A percentile compares a stretch with the other conserved stretches of the same genome.
phyloP scores from a whole-genome alignment of 1,140 invertebrate genomes.

The Zaprionus capensis region DNA sequence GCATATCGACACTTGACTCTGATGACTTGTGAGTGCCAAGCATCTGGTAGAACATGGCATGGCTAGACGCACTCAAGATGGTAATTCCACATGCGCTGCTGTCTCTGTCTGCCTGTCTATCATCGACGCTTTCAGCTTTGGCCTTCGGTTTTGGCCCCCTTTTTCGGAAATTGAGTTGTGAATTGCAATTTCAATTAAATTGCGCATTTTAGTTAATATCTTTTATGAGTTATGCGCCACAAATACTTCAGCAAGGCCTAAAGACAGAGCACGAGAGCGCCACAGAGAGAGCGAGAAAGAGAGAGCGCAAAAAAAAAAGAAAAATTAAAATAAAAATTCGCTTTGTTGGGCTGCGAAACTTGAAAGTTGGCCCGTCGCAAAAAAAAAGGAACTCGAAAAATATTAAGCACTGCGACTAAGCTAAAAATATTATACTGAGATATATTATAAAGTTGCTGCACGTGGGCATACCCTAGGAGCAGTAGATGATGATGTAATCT shows the following conservation, averaged over 20 bases:
- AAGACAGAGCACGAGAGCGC: no score
- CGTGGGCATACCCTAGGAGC: constrained; percentile 1
- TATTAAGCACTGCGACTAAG: constrained; percentile 19
- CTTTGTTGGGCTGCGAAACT: constrained; percentile 24
- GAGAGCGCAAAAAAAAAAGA: constrained; percentile 3
- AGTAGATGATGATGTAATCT: background rate
- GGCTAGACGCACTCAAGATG: constrained; percentile 18
- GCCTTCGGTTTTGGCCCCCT: constrained; percentile 15
- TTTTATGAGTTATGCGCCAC: constrained; percentile 23
- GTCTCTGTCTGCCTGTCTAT: background rate
- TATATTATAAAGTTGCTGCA: background rate
- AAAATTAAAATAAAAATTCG: constrained; percentile 7
- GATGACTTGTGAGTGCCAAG: constrained; percentile 3
- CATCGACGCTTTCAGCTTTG: background rate
- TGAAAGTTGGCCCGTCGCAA: constrained; percentile 15
- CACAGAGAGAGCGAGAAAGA: background rate
- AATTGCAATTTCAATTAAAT: constrained; percentile 13
- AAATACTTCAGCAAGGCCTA: constrained; percentile 14
- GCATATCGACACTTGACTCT: background rate
- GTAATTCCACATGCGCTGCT: constrained; percentile 1
- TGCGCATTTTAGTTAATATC: constrained; percentile 8
- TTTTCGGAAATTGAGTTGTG: constrained; percentile 3
- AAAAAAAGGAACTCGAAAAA: constrained; percentile 12
- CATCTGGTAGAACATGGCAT: constrained; percentile 4
- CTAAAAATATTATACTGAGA: background rate